Percentiles rank a stretch among this genome's conserved stretches.
Conservation (phyloP, 2,797 vertebrate genomes). For the Rachycentron canadum region DNA sequence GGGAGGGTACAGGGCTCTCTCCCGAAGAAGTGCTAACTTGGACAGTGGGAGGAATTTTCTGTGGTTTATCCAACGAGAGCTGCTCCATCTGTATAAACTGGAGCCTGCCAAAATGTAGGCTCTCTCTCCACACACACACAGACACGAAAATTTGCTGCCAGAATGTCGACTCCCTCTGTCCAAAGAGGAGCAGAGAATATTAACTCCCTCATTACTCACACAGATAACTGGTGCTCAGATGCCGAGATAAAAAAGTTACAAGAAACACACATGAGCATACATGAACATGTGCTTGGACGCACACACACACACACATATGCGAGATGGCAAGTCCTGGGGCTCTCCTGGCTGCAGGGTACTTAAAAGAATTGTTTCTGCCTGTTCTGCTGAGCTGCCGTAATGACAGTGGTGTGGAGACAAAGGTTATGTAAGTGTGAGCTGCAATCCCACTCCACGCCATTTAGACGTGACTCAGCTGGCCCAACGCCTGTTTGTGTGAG, state of each 20-base stretch:
- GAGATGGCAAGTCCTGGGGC: conserved; percentile 62
- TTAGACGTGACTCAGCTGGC: conserved; percentile 86
- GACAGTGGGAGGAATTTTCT: conserved; percentile 97
- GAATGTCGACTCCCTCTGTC: conserved; percentile 85
- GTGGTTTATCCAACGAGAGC: conserved; percentile 95
- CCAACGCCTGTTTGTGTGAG: conserved; percentile 59
- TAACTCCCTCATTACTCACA: conserved; percentile 82
- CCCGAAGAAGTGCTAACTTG: conserved; percentile 97
- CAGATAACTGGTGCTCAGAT: conserved; percentile 57
- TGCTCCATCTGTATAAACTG: conserved; percentile 99
- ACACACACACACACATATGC: conserved; percentile 27
- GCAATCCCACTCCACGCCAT: conserved; percentile 80
- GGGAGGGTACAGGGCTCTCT: conserved; percentile 85
- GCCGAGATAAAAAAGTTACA: conserved; percentile 51
- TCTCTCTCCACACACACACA: conserved; percentile 58
- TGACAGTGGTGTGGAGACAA: conserved; percentile 81
- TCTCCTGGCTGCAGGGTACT: conserved; percentile 68
- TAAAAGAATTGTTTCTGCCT: conserved; percentile 73
- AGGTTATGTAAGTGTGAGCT: conserved; percentile 87
- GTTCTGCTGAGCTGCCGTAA: conserved; percentile 74
- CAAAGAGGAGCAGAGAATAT: conserved; percentile 79
- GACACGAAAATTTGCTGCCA: conserved; percentile 84
- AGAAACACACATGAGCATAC: conserved; percentile 40
- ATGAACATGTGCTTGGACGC: conserved; percentile 8
- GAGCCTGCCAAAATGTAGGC: conserved; percentile 88